Percentiles rank a stretch among this genome's conserved stretches.
phyloP scores from a whole-genome alignment of 2,113 vertebrate genomes.

The Apaloderma vittatum region DNA sequence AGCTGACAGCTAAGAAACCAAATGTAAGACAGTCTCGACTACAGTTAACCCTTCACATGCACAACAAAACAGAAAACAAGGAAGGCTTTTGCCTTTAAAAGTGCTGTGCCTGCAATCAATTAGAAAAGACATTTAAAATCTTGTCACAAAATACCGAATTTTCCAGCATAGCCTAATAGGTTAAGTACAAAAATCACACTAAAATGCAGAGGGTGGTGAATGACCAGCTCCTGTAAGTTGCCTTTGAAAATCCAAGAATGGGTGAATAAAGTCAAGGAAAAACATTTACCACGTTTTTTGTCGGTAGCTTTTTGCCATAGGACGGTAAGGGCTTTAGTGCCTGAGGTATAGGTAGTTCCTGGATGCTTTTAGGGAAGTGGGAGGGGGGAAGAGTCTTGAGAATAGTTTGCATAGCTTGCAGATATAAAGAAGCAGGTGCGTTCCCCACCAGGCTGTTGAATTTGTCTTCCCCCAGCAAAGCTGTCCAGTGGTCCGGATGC shows the following conservation, averaged over 20 bases:
- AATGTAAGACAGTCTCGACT: conserved; percentile 2
- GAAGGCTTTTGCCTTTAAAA: conserved; percentile 61
- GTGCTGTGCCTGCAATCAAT: conserved; percentile 46
- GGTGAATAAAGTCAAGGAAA: conserved; percentile 62
- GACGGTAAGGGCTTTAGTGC: conserved; percentile 80
- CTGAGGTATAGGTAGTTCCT: conserved; percentile 87
- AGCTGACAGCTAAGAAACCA: conserved; percentile 41
- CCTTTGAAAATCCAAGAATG: conserved; percentile 61
- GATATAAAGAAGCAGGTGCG: conserved; percentile 83
- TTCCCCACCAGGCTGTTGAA: conserved; percentile 83
- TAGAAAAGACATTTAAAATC: conserved; percentile 61
- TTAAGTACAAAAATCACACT: conserved; percentile 47
- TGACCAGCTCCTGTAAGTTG: conserved; percentile 25
- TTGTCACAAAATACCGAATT: conserved; percentile 40
- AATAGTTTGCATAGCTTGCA: conserved; percentile 86
- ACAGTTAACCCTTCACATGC: conserved; percentile 69
- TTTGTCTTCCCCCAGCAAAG: conserved; percentile 84
- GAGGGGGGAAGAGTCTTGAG: conserved; percentile 84
- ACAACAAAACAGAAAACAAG: conserved; percentile 48
- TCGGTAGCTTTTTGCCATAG: conserved; percentile 64
- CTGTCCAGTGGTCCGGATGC: conserved; percentile 81
- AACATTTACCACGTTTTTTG: conserved; percentile 75
- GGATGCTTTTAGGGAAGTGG: conserved; percentile 84
- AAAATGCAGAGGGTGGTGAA: conserved; percentile 23
- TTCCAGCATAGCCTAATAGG: background rate